phyloP scores from a whole-genome alignment of 2,888 invertebrate species.

The Ectemnius lituratus region DNA sequence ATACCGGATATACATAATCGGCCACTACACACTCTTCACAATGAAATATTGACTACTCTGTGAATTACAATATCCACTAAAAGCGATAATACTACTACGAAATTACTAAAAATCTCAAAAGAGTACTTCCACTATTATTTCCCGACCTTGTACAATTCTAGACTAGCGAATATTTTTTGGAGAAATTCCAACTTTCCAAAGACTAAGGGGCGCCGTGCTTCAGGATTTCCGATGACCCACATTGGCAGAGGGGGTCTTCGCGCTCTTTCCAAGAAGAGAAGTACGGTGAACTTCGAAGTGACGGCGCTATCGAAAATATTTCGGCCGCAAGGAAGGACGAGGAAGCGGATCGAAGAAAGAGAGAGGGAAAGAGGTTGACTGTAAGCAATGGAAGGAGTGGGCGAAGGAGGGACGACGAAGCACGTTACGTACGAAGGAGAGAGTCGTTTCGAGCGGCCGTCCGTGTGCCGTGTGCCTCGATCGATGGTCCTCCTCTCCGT shows the following conservation, averaged over 20 bases:
- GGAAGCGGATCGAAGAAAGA: not conserved
- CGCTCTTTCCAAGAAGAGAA: constrained; percentile 9
- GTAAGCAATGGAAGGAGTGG: constrained; percentile 43
- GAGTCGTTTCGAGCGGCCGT: constrained; percentile 64
- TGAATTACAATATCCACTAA: constrained; percentile 22
- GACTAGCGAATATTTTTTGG: not conserved
- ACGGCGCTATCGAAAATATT: not conserved
- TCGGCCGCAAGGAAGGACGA: not conserved
- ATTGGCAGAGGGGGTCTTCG: constrained; percentile 1
- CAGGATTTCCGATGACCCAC: not conserved
- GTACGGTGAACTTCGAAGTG: not conserved
- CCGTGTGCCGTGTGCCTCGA: constrained; percentile 55
- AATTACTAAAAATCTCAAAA: not conserved
- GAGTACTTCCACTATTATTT: not conserved
- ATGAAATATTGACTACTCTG: constrained; percentile 29
- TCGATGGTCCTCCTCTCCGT: constrained; percentile 67
- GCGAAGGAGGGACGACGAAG: constrained; percentile 61
- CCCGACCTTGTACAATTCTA: not conserved
- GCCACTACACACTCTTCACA: constrained; percentile 30
- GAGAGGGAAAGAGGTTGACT: constrained; percentile 4
- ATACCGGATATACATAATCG: constrained; percentile 35
- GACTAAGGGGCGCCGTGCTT: not conserved
- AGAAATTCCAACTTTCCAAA: not conserved
- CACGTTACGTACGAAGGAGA: constrained; percentile 70
- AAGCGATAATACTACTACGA: not conserved